Evolutionary conservation across 2,113 vertebrate species (phyloP).

Genomic region (Platanista minor): DNA sequence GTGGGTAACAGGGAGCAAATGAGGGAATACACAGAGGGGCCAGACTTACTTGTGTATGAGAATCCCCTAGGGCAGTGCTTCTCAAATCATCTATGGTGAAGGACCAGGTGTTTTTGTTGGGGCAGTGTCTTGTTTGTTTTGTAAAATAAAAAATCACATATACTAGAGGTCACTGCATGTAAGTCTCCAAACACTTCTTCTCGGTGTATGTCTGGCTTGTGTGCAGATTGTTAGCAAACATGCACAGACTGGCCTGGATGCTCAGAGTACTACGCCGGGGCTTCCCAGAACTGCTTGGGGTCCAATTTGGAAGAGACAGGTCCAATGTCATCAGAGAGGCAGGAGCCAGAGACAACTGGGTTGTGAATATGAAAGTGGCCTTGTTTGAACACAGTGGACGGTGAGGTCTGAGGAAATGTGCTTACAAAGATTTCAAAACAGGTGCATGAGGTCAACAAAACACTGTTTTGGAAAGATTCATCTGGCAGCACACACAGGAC

Average conservation of each 20-base stretch:
- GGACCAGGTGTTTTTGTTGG: not conserved
- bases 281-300: not conserved
- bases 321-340: not conserved
- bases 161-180: not conserved
- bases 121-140: not conserved
- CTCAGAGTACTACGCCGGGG: not conserved
- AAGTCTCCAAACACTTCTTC: not conserved
- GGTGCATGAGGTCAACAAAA: not conserved
- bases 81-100: not conserved
- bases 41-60: not conserved
- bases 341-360: not conserved
- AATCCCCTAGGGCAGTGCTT: not conserved
- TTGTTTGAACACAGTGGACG: not conserved
- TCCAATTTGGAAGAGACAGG: not conserved
- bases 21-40: no score
- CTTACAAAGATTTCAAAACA: not conserved
- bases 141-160: not conserved
- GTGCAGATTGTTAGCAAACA: rapidly evolving
- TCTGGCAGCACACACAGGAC: not conserved
- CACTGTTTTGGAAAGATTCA: not conserved
- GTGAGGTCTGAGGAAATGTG: not conserved
- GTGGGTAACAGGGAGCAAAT: not conserved
- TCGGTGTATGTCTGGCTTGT: rapidly evolving
- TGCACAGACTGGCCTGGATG: not conserved
- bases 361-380: not conserved